Percentiles rank a stretch among this genome's conserved stretches.
These are phyloP conservation scores for Karalla daura DNA, from an alignment of 2,797 vertebrate genomes.

Conservation along the genomic window DNA sequence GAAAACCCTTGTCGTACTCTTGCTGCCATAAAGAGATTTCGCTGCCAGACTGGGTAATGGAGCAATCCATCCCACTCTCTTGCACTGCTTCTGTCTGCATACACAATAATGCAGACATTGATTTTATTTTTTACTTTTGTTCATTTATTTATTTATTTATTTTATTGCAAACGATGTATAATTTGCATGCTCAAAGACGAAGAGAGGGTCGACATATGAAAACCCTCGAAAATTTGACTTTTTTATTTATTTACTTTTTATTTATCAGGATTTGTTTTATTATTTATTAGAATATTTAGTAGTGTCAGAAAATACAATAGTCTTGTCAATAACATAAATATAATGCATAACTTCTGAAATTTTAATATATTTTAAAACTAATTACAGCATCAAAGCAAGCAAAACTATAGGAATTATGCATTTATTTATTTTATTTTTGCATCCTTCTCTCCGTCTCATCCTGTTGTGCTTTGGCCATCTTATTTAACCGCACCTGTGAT, in stretches of 20 bases:
- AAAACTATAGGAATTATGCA: too few species aligned
- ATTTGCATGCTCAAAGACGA: constrained; percentile 16
- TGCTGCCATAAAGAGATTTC: constrained; percentile 51
- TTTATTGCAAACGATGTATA: constrained; percentile 36
- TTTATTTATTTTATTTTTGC: neutral
- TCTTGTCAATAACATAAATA: too few species aligned
- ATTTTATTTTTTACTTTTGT: too few species aligned
- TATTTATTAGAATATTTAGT: too few species aligned
- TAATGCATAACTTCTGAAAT: too few species aligned
- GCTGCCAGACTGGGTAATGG: constrained; percentile 59
- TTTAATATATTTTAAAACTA: too few species aligned
- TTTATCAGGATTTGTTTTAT: too few species aligned
- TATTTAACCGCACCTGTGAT: constrained; percentile 67
- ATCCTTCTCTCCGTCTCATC: neutral
- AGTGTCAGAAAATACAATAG: too few species aligned
- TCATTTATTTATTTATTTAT: too few species aligned
- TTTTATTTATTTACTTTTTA: neutral
- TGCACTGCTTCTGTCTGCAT: constrained; percentile 47
- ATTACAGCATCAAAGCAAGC: too few species aligned
- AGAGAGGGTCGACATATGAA: neutral
- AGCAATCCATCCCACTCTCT: constrained; percentile 55
- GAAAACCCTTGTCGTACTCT: constrained; percentile 53
- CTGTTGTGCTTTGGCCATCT: constrained; percentile 37
- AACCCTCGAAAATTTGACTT: neutral
- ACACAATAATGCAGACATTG: constrained; percentile 53